Percentiles rank a stretch among this genome's conserved stretches.
Evolutionary conservation across 2,113 vertebrate genomes (phyloP).

Genomic region (Strix aluco): DNA sequence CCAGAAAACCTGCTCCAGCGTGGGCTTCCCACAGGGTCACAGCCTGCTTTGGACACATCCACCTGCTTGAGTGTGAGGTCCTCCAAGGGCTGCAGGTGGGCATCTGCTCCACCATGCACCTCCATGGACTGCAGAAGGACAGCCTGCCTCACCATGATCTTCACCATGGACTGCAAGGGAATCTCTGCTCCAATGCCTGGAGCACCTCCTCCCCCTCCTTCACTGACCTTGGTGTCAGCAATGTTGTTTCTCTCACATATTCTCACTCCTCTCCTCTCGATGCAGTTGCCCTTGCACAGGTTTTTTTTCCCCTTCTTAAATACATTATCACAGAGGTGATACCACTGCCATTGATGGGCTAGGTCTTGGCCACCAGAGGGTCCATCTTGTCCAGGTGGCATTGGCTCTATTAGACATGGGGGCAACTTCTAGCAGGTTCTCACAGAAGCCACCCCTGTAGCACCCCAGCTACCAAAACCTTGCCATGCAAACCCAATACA

Average conservation of each 20-base stretch:
- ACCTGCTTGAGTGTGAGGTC: accelerated
- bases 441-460: neutral
- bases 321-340: neutral
- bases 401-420: accelerated
- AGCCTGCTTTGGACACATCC: neutral
- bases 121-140: neutral
- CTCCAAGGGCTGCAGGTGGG: neutral
- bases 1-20: neutral
- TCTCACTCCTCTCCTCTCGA: neutral
- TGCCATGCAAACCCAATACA: neutral
- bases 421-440: neutral
- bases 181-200: accelerated
- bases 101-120: neutral
- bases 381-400: neutral
- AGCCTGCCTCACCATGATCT: neutral
- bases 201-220: neutral
- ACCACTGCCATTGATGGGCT: accelerated
- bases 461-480: accelerated
- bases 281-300: neutral
- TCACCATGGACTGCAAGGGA: accelerated
- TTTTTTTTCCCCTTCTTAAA: neutral
- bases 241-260: neutral
- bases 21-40: accelerated
- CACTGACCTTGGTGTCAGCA: neutral
- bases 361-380: accelerated